Evolutionary conservation across 2,113 vertebrate species (phyloP).

Genomic region (Scomber scombrus): DNA sequence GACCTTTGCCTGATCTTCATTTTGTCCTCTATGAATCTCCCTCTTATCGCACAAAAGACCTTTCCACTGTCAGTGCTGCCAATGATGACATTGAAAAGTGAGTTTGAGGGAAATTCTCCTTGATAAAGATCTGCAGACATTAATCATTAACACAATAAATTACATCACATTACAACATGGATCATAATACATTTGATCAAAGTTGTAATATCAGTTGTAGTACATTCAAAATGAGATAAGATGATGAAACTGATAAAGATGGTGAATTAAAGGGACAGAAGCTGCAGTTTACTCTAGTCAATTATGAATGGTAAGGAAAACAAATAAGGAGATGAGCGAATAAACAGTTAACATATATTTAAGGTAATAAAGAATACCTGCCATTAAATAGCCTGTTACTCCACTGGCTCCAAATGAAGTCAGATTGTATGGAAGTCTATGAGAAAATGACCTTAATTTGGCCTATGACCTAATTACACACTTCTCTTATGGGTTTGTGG

Average conservation of each 20-base stretch:
- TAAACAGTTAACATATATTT: no score
- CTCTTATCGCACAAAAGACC: conserved; percentile 59
- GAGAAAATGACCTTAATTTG: no score
- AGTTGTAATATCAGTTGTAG: conserved; percentile 14
- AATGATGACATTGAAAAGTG: conserved; percentile 25
- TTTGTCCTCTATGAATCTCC: neutral
- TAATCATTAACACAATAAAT: conserved; percentile 26
- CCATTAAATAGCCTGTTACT: no score
- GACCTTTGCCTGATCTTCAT: conserved; percentile 59
- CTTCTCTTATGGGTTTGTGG: no score
- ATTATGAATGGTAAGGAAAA: no score
- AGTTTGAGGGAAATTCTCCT: neutral
- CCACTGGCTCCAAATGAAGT: no score
- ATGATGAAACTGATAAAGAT: no score
- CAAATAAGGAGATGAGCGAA: no score
- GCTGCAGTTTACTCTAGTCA: neutral
- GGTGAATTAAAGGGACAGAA: neutral
- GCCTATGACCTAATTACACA: no score
- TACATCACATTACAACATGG: neutral
- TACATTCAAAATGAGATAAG: neutral
- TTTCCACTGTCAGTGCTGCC: conserved; percentile 27
- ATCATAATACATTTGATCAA: conserved; percentile 23
- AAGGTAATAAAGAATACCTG: no score
- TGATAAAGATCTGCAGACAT: neutral
- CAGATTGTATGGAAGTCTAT: no score